phyloP scores from a whole-genome alignment of 2,113 vertebrate genomes.

The Tylochromis polylepis region DNA sequence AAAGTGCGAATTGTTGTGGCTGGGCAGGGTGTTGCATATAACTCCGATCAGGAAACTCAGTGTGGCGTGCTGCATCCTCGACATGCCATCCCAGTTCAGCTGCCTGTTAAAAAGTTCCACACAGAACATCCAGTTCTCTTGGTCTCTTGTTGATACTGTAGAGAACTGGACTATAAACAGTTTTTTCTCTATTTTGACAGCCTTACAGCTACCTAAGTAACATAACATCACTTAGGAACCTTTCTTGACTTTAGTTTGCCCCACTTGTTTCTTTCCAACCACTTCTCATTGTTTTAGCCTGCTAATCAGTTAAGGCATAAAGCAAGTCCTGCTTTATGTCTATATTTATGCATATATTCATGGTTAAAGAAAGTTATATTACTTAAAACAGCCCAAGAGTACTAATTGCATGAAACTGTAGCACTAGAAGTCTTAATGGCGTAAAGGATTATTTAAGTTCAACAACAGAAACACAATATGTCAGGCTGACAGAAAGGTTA shows the following conservation, averaged over 20 bases:
- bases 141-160: not conserved
- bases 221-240: not conserved
- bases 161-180: not conserved
- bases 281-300: not conserved
- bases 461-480: not conserved
- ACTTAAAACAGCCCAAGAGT: not conserved
- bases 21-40: no score
- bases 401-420: not conserved
- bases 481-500: not conserved
- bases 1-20: not conserved
- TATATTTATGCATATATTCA: not conserved
- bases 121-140: not conserved
- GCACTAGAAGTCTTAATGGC: not conserved
- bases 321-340: not conserved
- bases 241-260: not conserved
- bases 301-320: not conserved
- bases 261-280: not conserved
- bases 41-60: not conserved
- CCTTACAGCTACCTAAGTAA: not conserved
- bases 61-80: fast-evolving
- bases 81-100: fast-evolving
- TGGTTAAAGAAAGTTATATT: not conserved
- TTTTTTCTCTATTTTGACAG: not conserved
- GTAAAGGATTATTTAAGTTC: not conserved
- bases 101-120: not conserved